Percentiles rank a stretch among this genome's conserved stretches.
Conservation (phyloP, 92 coral and sea anemone genomes). For the Epizoanthus rinbou region DNA sequence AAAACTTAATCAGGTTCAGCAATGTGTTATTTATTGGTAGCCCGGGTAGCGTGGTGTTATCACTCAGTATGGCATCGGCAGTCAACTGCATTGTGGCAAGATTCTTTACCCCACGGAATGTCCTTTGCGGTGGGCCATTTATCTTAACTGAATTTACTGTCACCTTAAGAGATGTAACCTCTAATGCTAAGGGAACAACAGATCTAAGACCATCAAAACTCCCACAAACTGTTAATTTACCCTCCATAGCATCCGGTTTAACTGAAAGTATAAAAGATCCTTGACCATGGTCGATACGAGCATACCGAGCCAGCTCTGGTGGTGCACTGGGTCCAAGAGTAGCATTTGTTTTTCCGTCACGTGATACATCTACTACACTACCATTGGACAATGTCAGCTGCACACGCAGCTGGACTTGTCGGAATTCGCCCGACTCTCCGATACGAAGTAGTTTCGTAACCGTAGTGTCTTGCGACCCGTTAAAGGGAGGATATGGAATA, state of each 20-base stretch:
- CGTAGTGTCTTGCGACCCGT: constrained; percentile 15
- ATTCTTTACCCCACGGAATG: constrained; percentile 42
- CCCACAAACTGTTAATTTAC: constrained; percentile 36
- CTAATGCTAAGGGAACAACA: constrained; percentile 12
- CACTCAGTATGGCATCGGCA: constrained; percentile 41
- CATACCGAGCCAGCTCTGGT: constrained; percentile 44
- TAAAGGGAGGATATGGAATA: constrained; percentile 44
- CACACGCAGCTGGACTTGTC: constrained; percentile 28
- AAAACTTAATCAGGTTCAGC: constrained; percentile 35
- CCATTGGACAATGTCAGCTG: constrained; percentile 47
- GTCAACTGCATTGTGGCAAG: constrained; percentile 44
- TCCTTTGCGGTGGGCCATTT: constrained; percentile 21
- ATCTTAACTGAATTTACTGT: constrained; percentile 33
- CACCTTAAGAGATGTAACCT: constrained; percentile 37
- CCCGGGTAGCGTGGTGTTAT: constrained; percentile 35
- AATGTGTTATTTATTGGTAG: constrained; percentile 41
- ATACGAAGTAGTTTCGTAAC: constrained; percentile 48
- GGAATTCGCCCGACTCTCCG: constrained; percentile 47
- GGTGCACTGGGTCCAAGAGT: constrained; percentile 40
- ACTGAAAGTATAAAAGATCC: constrained; percentile 37
- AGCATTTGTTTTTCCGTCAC: constrained; percentile 8
- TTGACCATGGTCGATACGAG: not conserved
- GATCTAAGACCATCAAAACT: constrained; percentile 28
- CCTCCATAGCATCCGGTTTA: constrained; percentile 5
- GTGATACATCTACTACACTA: constrained; percentile 40